Percentiles rank a stretch among this genome's conserved stretches.
Conservation (phyloP, 1,140 invertebrate species). For the Drosophila aff. region DNA sequence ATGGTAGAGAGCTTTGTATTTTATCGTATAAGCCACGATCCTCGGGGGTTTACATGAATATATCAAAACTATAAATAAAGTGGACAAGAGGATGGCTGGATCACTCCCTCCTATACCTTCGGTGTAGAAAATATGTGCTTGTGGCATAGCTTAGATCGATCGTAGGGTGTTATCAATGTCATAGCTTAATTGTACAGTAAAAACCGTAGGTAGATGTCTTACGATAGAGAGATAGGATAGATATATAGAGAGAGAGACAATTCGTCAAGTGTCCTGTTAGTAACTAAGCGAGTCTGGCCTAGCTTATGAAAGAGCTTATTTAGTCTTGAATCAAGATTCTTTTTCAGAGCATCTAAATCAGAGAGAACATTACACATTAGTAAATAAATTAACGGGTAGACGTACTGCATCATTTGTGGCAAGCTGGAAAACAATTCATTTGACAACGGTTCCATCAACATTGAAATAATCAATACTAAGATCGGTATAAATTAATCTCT, state of each 20-base stretch:
- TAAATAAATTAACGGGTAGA: slow-evolving; percentile 48
- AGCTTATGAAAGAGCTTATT: slow-evolving; percentile 72
- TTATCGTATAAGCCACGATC: slow-evolving; percentile 24
- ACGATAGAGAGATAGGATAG: slow-evolving; percentile 54
- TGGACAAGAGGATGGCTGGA: not conserved
- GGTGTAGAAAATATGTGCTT: slow-evolving; percentile 35
- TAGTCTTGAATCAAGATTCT: slow-evolving; percentile 56
- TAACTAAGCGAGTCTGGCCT: slow-evolving; percentile 72
- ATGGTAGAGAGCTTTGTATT: slow-evolving; percentile 32
- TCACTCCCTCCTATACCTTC: slow-evolving; percentile 7
- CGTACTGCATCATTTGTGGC: slow-evolving; percentile 27
- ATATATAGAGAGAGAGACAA: slow-evolving; percentile 56
- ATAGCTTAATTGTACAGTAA: slow-evolving; percentile 66
- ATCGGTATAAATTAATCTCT: not conserved
- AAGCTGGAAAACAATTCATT: not conserved
- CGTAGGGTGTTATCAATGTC: slow-evolving; percentile 57
- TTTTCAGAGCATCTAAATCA: slow-evolving; percentile 84
- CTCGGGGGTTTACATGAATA: slow-evolving; percentile 10
- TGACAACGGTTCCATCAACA: not conserved
- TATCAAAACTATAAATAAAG: slow-evolving; percentile 12
- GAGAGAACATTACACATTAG: slow-evolving; percentile 78
- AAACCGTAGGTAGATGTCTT: slow-evolving; percentile 67
- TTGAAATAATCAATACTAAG: too few relatives aligned
- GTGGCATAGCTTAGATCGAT: slow-evolving; percentile 42
- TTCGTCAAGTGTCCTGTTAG: slow-evolving; percentile 66